Evolutionary conservation across 2,113 vertebrate species (phyloP).

Genomic region (Salvator merianae): DNA sequence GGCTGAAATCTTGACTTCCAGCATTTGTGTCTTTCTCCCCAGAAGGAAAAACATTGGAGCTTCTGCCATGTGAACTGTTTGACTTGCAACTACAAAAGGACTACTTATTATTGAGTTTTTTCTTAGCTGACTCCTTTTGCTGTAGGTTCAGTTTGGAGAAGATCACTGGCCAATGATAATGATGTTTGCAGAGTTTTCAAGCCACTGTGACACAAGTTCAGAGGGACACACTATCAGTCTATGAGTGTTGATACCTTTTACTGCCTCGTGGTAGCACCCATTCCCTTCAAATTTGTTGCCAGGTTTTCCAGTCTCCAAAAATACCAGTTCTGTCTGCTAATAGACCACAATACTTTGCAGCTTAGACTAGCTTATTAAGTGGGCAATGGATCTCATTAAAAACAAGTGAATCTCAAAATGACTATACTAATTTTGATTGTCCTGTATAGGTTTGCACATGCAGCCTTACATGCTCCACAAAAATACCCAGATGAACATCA

Average conservation of each 20-base stretch:
- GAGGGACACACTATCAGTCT: neutral
- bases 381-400: neutral
- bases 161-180: neutral
- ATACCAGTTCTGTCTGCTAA: neutral
- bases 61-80: neutral
- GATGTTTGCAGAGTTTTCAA: neutral
- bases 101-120: neutral
- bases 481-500: too few species aligned
- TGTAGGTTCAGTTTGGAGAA: neutral
- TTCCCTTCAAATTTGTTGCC: neutral
- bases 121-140: neutral
- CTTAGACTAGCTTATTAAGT: neutral
- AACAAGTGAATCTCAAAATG: neutral
- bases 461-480: neutral
- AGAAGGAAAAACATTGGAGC: neutral
- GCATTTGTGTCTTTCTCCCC: neutral
- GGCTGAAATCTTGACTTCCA: neutral
- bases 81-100: neutral
- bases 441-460: neutral
- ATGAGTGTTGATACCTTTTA: neutral
- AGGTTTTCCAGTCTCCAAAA: too few species aligned
- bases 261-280: neutral
- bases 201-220: neutral
- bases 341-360: neutral
- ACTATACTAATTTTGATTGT: neutral